Base-by-base conservation (phyloP, 2,888 invertebrate genomes). In the Adineta ricciae region DNA sequence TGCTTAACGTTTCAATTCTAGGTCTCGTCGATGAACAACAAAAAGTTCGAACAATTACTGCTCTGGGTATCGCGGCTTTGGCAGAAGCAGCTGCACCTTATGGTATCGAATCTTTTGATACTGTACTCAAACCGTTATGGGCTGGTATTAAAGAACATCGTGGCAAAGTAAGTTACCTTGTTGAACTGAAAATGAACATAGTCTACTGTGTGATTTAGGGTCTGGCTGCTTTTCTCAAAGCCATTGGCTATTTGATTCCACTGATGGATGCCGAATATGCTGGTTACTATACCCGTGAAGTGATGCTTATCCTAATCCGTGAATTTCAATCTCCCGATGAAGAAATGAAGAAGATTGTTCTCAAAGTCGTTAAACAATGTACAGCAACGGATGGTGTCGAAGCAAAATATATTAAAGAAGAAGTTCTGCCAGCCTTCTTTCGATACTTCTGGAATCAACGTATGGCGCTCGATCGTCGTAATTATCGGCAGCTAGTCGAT, bases 211-310 rank as follows among this genome's bases (percentile, higher is more conserved):
- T 56, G 2, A n/a, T 56, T n/a, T 56, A 56, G 92, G 97, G 98
- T 91, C 92, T 99, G 87, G 98, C 98, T 86, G 98, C 98, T n/a
- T 99, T 99, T 91, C 92, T 99, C 86, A 99, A 99, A 91, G 99
- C 99, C 83, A 99, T 99, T 90, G 99, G 99, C 87, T 99, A 98
- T 90, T 93, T 99, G 84, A 99, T 99, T 88, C 99, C 99, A 0
- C 93, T 99, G 87, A 99, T 99, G 99, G 99, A 99, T 89, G 97
- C 97, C 86, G 99, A 99, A 91, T 99, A 99, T 89, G 99, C 99
- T 0, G 98, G 97, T 91, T 99, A 99, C 91, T 99, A 99, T 90
- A 99, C 99, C 1, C 93, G 97, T 88, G 99, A 99, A 94, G 99
- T 97, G 90, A 97, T 97, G 97, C 92, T 96, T 91, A 99, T 99